Percentiles rank a stretch among this genome's conserved stretches.
These are phyloP conservation scores for Prionailurus bengalensis DNA, from an alignment of 2,113 vertebrate species.

Conservation along the genomic window DNA sequence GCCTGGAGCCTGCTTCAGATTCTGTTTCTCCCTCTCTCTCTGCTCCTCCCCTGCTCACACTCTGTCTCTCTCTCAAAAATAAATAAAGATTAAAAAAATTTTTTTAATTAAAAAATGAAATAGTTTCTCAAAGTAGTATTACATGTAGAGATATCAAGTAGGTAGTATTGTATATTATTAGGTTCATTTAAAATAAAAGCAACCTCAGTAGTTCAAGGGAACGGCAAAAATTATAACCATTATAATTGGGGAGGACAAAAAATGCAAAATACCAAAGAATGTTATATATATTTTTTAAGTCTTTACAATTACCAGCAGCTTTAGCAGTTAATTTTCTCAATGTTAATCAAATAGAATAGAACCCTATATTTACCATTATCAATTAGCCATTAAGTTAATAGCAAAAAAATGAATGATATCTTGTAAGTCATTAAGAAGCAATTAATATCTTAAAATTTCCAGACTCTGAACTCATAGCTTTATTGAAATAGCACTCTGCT, in stretches of 20 bases:
- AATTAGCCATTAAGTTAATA: conserved; percentile 79
- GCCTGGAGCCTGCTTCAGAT: too few species aligned
- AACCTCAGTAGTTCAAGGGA: neutral
- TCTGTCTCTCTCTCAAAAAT: too few species aligned
- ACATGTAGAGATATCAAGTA: neutral
- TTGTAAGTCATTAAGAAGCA: conserved; percentile 83
- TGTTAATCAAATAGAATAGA: conserved; percentile 71
- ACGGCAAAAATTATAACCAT: neutral
- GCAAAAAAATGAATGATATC: conserved; percentile 79
- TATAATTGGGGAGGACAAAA: conserved; percentile 60
- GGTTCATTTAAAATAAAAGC: neutral
- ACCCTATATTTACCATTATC: conserved; percentile 64
- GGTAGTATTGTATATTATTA: neutral
- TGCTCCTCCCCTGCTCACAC: too few species aligned
- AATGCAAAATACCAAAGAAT: neutral
- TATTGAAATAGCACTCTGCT: neutral
- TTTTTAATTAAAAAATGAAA: neutral
- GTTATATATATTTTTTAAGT: conserved; percentile 1
- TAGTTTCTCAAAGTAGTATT: neutral
- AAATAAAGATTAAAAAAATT: too few species aligned
- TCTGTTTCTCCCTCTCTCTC: too few species aligned
- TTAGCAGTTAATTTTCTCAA: conserved; percentile 42
- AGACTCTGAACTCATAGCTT: conserved; percentile 9
- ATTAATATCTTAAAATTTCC: conserved; percentile 80
- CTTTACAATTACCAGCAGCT: conserved; percentile 7